A percentile compares a stretch with the other conserved stretches of the same genome.
These are phyloP conservation scores for Polyploca ridens DNA, from an alignment of 2,888 invertebrate species.

Conservation along the genomic window DNA sequence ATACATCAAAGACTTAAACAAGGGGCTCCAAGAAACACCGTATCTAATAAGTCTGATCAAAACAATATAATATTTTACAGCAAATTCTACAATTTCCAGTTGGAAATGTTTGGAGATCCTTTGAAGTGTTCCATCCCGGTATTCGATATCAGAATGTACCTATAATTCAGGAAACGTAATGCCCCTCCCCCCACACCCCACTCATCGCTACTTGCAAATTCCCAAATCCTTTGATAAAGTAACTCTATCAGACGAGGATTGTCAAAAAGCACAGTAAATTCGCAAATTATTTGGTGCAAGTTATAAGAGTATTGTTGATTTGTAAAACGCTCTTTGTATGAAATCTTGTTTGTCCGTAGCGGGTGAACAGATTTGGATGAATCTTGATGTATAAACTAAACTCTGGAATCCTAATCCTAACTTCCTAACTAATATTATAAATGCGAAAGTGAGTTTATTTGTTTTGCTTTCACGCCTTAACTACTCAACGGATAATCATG, in stretches of 20 bases:
- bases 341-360: too few relatives aligned
- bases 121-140: conserved; percentile 10
- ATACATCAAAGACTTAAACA: background rate
- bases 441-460: too few relatives aligned
- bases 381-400: too few relatives aligned
- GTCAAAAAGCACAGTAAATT: conserved; percentile 51
- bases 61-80: background rate
- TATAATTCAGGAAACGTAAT: conserved; percentile 29
- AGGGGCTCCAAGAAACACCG: background rate
- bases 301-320: conserved; percentile 14
- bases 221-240: conserved; percentile 56
- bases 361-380: too few relatives aligned
- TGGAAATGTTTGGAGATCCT: conserved; percentile 6
- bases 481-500: too few relatives aligned
- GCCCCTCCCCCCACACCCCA: background rate
- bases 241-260: conserved; percentile 48
- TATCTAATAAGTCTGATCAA: background rate
- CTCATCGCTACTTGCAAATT: conserved; percentile 31
- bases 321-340: background rate
- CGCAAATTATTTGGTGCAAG: conserved; percentile 34
- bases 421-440: too few relatives aligned
- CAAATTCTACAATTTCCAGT: background rate
- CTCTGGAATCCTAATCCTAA: too few relatives aligned
- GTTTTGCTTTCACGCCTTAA: too few relatives aligned
- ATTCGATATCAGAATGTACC: conserved; percentile 26